Conservation (phyloP, 2,888 invertebrate species). For the Stenurella melanura region DNA sequence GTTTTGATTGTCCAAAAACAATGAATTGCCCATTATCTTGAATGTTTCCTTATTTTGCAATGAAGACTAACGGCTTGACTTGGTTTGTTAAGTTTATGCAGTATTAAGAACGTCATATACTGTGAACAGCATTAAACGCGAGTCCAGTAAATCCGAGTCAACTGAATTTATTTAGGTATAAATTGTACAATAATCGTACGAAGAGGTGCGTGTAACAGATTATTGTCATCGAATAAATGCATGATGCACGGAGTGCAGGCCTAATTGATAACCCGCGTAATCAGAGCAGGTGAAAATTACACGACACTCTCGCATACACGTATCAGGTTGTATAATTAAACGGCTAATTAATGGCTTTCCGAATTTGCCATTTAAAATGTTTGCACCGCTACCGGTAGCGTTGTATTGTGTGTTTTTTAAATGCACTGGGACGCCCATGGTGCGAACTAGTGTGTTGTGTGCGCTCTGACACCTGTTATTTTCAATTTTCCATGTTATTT, state of each 20-base stretch:
- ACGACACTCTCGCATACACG: conserved; percentile 61
- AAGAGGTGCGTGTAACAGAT: conserved; percentile 39
- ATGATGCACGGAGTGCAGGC: conserved; percentile 48
- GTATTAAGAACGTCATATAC: background rate
- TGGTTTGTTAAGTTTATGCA: background rate
- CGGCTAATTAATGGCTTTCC: conserved; percentile 69
- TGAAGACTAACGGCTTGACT: background rate
- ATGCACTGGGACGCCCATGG: conserved; percentile 64
- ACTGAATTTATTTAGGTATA: background rate
- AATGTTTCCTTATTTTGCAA: background rate
- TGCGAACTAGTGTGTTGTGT: conserved; percentile 59
- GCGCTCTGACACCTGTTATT: conserved; percentile 71
- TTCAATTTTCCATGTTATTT: conserved; percentile 72
- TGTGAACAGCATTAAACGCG: background rate
- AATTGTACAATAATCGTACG: conserved; percentile 15
- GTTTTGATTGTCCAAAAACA: too few species aligned
- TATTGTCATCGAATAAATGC: conserved; percentile 42
- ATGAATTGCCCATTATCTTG: background rate
- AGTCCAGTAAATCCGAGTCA: background rate
- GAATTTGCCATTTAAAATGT: conserved; percentile 68
- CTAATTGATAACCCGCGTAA: conserved; percentile 66
- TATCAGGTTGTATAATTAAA: conserved; percentile 68
- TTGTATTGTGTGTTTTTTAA: conserved; percentile 61
- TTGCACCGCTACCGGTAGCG: conserved; percentile 53
- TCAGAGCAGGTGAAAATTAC: conserved; percentile 63